A percentile compares a stretch with the other conserved stretches of the same genome.
Evolutionary conservation across 2,113 vertebrate species (phyloP).

Genomic region (Aspidoscelis tigris): DNA sequence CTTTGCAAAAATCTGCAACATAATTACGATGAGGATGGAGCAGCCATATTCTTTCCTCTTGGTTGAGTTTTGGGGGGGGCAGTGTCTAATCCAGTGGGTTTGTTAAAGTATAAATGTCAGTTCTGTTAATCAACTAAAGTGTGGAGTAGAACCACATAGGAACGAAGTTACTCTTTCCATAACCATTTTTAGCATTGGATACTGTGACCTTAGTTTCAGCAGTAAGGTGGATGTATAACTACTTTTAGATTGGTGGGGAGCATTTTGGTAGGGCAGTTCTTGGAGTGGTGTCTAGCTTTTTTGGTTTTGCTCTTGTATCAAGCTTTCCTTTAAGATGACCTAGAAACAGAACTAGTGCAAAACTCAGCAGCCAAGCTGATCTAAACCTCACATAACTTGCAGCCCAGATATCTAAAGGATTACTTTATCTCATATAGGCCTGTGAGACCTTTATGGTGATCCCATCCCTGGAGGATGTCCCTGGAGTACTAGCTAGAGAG

Average conservation of each 20-base stretch:
- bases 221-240: not conserved
- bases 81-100: not conserved
- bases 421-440: too few species aligned
- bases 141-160: not conserved
- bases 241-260: not conserved
- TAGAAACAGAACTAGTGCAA: too few species aligned
- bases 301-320: rapidly evolving
- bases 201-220: not conserved
- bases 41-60: not conserved
- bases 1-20: not conserved
- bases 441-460: too few species aligned
- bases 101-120: not conserved
- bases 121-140: not conserved
- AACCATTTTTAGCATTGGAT: not conserved
- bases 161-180: not conserved
- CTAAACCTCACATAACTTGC: too few species aligned
- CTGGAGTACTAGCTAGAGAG: too few species aligned
- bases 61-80: not conserved
- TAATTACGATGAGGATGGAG: not conserved
- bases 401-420: too few species aligned
- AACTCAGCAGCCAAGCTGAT: too few species aligned
- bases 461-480: too few species aligned
- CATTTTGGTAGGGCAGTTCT: rapidly evolving
- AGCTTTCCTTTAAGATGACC: too few species aligned
- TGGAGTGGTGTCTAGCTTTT: not conserved